phyloP scores from a whole-genome alignment of 1,140 invertebrate genomes.

The Aphidius gifuensis region DNA sequence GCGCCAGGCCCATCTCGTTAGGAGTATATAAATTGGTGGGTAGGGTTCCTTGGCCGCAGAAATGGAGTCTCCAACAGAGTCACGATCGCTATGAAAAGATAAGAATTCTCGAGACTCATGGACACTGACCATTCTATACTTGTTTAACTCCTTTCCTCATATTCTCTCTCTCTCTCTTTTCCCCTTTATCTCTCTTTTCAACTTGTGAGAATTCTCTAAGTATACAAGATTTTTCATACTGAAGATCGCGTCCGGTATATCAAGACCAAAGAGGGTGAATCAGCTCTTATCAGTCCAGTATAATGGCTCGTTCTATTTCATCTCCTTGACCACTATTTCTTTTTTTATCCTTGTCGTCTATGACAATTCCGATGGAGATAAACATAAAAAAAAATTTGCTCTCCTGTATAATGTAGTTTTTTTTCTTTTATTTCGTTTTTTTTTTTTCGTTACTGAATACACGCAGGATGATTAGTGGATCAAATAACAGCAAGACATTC shows the following conservation, averaged over 20 bases:
- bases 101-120: constrained; percentile 40
- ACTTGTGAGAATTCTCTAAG: constrained; percentile 18
- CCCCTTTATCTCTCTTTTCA: constrained; percentile 16
- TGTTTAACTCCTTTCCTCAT: constrained; percentile 8
- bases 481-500: no score
- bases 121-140: constrained; percentile 15
- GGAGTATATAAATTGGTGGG: constrained; percentile 47
- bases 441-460: no score
- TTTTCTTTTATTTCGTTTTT: no score
- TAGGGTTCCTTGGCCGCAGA: constrained; percentile 48
- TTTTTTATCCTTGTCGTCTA: no score
- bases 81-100: constrained; percentile 51
- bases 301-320: constrained; percentile 56
- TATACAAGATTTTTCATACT: constrained; percentile 49
- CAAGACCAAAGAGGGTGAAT: constrained; percentile 41
- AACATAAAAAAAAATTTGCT: no score
- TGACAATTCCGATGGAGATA: no score
- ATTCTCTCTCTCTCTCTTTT: constrained; percentile 12
- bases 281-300: constrained; percentile 53
- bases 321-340: constrained; percentile 28
- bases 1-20: constrained; percentile 44
- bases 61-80: constrained; percentile 51
- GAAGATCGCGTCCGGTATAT: constrained; percentile 51
- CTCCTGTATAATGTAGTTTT: no score
- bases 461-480: no score